Evolutionary conservation across 2,797 vertebrate species (phyloP), one percentile per base, ranked within the genome.

Genomic region (Orientallactaga sibirica): DNA sequence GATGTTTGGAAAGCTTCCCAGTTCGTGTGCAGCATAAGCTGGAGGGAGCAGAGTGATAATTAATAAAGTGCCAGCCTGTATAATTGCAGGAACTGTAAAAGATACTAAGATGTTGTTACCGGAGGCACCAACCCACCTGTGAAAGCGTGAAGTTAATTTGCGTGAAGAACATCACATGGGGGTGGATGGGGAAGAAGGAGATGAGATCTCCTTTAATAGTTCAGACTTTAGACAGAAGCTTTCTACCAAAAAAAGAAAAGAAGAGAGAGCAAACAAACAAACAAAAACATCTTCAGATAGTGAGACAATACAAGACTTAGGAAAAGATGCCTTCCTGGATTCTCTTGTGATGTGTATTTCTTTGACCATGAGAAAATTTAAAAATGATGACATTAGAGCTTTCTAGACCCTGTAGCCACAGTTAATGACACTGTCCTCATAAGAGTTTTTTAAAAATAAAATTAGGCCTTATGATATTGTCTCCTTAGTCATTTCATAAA

Each of bases 41-140:
- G 75, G 84, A 97, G 94, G 71, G 78, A 84, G n/a, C 8, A 20
- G 74, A 75, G 73, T 62, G 93, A 89, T 97, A 97, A 97, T 97
- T 97, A 97, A 97, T 96, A 90, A 96, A 93, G 91, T 95, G 68
- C 75, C 96, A 86, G 92, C 96, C 95, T 92, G 37, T 25, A 88
- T 87, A 97, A 94, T 94, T 96, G 95, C 71, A 92, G 68, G 43
- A 96, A 90, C 90, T 94, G 88, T 89, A 92, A 97, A 96, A 95
- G 66, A 95, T 90, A 85, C 94, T 93, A 84, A 96, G 93, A 91
- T 87, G 71, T 85, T 93, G 85, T 97, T 93, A 94, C 79, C 11
- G 0, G 78, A 93, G 92, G 90, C 86, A 55, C 66, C 97, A 77
- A 76, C 3, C 0, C 79, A 96, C 91, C 90, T 96, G 94, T 89